Evolutionary conservation across 2,113 vertebrate genomes (phyloP).

Genomic region (Tichodroma muraria): DNA sequence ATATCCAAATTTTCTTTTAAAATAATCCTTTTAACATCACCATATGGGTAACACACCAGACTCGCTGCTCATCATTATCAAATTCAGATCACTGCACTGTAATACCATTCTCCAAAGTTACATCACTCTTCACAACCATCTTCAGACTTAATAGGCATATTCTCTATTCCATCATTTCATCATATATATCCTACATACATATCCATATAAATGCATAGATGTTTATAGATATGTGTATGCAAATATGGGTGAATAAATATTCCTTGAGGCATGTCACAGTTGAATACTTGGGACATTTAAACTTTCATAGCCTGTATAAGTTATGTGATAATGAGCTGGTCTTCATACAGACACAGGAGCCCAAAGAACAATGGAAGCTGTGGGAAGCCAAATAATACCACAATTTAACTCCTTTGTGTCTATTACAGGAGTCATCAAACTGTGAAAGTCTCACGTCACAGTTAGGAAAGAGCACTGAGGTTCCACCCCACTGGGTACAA

Average conservation of each 20-base stretch:
- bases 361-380: background rate
- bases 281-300: background rate
- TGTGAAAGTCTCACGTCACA: background rate
- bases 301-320: background rate
- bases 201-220: background rate
- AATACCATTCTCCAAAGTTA: background rate
- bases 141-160: background rate
- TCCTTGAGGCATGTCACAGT: background rate
- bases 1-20: background rate
- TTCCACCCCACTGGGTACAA: rapidly evolving
- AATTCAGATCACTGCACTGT: background rate
- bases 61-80: background rate
- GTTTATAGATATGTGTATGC: background rate
- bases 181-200: background rate
- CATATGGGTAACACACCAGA: background rate
- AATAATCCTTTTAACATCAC: background rate
- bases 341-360: background rate
- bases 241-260: background rate
- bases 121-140: background rate
- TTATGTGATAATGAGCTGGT: background rate
- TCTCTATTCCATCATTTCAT: background rate
- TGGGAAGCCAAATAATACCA: background rate
- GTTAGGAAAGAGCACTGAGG: background rate
- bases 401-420: too few relatives aligned
- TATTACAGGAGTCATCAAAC: background rate